These are phyloP conservation scores for Muscicapa adusta DNA, from an alignment of 2,113 vertebrate species.

Conservation along the genomic window DNA sequence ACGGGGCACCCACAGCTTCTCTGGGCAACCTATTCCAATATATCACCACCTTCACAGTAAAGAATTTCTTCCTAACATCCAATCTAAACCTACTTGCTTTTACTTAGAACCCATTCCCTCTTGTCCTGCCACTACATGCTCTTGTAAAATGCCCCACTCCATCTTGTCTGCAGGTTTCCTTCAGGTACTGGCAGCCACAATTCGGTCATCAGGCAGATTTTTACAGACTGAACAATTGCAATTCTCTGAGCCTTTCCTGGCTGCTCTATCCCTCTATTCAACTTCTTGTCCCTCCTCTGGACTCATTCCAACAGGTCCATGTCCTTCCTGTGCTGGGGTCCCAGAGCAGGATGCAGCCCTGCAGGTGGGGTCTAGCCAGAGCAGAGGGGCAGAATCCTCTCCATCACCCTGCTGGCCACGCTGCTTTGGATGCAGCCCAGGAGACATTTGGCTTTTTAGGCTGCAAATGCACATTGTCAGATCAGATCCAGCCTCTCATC, in stretches of 20 bases:
- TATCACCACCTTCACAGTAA: neutral
- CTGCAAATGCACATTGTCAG: neutral
- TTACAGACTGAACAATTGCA: neutral
- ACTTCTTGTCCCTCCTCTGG: neutral
- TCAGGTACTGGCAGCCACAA: neutral
- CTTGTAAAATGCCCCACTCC: neutral
- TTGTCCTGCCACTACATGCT: neutral
- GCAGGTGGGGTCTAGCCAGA: neutral
- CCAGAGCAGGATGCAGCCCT: neutral
- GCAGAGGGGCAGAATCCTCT: neutral
- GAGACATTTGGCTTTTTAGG: neutral
- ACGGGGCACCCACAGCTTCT: neutral
- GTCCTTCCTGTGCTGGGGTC: neutral
- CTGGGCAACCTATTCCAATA: neutral
- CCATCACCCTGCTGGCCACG: accelerated
- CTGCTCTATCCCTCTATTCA: neutral
- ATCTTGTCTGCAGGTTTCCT: neutral
- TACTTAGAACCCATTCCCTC: neutral
- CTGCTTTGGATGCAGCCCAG: neutral
- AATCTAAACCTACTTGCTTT: neutral
- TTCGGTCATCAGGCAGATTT: neutral
- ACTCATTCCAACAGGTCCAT: accelerated
- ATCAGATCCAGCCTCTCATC: neutral
- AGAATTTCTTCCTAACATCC: neutral
- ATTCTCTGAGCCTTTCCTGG: neutral